These are phyloP conservation scores for Craseonycteris thonglongyai DNA, from an alignment of 2,113 vertebrate species.

Conservation along the genomic window DNA sequence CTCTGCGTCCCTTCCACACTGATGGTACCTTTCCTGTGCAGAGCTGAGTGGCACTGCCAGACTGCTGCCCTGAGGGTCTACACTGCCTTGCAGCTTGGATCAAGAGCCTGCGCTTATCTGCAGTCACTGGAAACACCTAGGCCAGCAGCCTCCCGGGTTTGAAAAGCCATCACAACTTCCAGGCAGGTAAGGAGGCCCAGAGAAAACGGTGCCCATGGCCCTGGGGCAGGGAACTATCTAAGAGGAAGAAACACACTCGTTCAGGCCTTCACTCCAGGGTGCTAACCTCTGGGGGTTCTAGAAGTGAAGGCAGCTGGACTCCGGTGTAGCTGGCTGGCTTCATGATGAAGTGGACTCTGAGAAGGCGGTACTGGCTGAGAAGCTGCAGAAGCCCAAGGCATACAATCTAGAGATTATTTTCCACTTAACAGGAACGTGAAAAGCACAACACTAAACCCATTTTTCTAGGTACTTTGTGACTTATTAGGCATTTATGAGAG, in stretches of 20 bases:
- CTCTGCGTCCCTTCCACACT: not conserved
- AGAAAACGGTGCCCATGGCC: rapidly evolving
- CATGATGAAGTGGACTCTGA: not conserved
- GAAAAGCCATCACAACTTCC: not conserved
- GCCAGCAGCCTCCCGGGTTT: too few relatives aligned
- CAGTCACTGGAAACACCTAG: not conserved
- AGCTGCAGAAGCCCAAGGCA: not conserved
- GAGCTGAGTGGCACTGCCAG: not conserved
- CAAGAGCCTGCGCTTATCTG: not conserved
- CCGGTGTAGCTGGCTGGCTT: not conserved
- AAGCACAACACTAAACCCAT: not conserved
- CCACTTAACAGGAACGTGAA: not conserved
- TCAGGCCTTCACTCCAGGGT: not conserved
- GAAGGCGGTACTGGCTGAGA: not conserved
- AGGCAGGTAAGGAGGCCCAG: not conserved
- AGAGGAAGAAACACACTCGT: not conserved
- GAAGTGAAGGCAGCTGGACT: not conserved
- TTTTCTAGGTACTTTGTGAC: not conserved
- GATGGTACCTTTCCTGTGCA: too few relatives aligned
- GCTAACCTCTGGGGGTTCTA: not conserved
- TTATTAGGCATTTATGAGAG: not conserved
- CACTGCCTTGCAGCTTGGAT: not conserved
- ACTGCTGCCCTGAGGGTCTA: not conserved
- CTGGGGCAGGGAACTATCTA: not conserved
- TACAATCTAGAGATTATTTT: not conserved